Evolutionary conservation across 2,888 invertebrate genomes (phyloP).

Genomic region (Drosophila mayaguana): DNA sequence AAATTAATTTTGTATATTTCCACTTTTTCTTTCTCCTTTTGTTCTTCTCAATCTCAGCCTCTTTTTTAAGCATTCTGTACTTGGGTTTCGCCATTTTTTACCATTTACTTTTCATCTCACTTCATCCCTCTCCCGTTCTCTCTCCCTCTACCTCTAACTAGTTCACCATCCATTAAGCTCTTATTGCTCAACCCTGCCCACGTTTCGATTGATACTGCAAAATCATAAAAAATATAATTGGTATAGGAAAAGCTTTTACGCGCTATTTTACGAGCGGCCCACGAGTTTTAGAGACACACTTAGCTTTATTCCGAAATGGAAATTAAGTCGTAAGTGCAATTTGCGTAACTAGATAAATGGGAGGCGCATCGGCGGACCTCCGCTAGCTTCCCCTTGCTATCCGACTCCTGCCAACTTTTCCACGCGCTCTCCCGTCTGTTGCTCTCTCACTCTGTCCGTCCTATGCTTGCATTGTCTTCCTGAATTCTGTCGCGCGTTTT

Average conservation of each 20-base stretch:
- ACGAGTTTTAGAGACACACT: constrained; percentile 18
- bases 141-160: neutral
- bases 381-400: neutral
- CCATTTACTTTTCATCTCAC: neutral
- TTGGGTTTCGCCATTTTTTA: too few species aligned
- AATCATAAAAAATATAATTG: neutral
- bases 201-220: neutral
- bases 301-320: constrained; percentile 23
- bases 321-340: constrained; percentile 60
- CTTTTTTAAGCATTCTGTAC: too few species aligned
- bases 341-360: constrained; percentile 30
- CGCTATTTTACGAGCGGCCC: constrained; percentile 18
- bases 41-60: too few species aligned
- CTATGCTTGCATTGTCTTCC: constrained; percentile 6
- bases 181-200: neutral
- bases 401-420: neutral
- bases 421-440: neutral
- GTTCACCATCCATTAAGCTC: neutral
- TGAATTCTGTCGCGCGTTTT: constrained; percentile 21
- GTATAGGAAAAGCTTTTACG: neutral
- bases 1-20: too few species aligned
- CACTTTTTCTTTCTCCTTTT: too few species aligned
- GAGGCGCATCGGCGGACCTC: neutral
- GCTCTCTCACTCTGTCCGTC: neutral
- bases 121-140: neutral